Percentiles rank a stretch among this genome's conserved stretches.
These are phyloP conservation scores for Drosophila crucigera DNA, from an alignment of 2,888 invertebrate genomes.

Conservation along the genomic window DNA sequence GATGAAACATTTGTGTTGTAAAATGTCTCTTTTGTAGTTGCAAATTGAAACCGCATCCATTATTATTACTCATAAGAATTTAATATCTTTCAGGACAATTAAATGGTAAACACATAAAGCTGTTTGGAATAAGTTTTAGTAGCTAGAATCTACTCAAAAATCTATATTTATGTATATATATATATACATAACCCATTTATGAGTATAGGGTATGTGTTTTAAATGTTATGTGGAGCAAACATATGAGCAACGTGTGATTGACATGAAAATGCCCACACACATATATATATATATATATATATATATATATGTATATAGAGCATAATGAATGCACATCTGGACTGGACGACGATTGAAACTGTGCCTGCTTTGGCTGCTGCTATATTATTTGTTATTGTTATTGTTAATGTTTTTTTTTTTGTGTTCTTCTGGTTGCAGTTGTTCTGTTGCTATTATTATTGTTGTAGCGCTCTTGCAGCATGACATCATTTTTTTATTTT, in stretches of 20 bases:
- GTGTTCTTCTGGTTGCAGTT: slow-evolving; percentile 17
- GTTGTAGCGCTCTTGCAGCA: slow-evolving; percentile 77
- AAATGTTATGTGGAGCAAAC: slow-evolving; percentile 64
- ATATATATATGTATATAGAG: slow-evolving; percentile 17
- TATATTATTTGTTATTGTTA: slow-evolving; percentile 35
- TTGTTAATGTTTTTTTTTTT: slow-evolving; percentile 5
- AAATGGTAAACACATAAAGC: background rate
- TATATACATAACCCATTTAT: background rate
- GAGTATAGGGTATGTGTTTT: slow-evolving; percentile 51
- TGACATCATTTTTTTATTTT: slow-evolving; percentile 70
- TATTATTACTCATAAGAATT: background rate
- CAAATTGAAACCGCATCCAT: background rate
- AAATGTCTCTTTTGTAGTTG: background rate
- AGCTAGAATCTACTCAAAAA: background rate
- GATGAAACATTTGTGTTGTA: background rate
- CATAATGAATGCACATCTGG: slow-evolving; percentile 79
- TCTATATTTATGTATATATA: background rate
- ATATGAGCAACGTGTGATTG: slow-evolving; percentile 75
- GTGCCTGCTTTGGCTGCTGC: slow-evolving; percentile 12
- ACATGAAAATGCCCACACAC: slow-evolving; percentile 69
- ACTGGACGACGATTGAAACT: slow-evolving; percentile 50
- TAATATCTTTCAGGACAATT: background rate
- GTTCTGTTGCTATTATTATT: slow-evolving; percentile 30
- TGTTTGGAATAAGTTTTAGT: background rate
- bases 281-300: slow-evolving; percentile 9